Base-by-base conservation (phyloP, 2,888 invertebrate genomes). In the Petrolisthes manimaculis region DNA sequence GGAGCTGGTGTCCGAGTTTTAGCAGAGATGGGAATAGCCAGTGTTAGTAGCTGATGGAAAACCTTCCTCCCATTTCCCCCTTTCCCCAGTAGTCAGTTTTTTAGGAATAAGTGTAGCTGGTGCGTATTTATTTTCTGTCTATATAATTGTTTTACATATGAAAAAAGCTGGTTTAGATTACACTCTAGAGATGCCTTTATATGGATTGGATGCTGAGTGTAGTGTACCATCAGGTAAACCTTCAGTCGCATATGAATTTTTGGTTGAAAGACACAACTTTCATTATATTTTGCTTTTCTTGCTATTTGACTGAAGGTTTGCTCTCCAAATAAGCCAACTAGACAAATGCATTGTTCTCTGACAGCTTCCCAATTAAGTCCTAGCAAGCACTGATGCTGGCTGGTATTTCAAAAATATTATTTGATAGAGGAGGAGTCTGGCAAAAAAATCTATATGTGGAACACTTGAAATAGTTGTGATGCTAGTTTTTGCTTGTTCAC, bases 271-370 rank as follows among this genome's bases (percentile, higher is more conserved):
- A 37, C 37, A 37, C 37, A 37, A 37, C 37, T 37, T 37, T 37
- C 37, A 37, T 37, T 37, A 37, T 37, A 0, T 37, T 2, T 37
- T 61, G 12, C 18, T 71, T n/a, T 71, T 71, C 71, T 18, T 71
- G n/a, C 71, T n/a, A 18, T n/a, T n/a, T 71, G 69, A 71, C 82
- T 86, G 86, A 86, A 83, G 77, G 9, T 86, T 86, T 83, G 53
- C 83, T 77, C 56, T 24, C 61, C 21, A 51, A 78, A 61, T 67
- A 56, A 79, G 69, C 69, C 14, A 79, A 21, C 75, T 85, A 79
- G 69, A 79, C 79, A 69, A 37, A 78, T 8, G 67, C 21, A 84
- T 85, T 85, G 85, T 85, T 79, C 53, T 78, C 85, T 77, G 56
- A 69, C 78, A 85, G 85, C 85, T 85, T 79, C 21, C 53, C 61